Conservation (phyloP, 2,113 vertebrate genomes). For the Antidorcas marsupialis region DNA sequence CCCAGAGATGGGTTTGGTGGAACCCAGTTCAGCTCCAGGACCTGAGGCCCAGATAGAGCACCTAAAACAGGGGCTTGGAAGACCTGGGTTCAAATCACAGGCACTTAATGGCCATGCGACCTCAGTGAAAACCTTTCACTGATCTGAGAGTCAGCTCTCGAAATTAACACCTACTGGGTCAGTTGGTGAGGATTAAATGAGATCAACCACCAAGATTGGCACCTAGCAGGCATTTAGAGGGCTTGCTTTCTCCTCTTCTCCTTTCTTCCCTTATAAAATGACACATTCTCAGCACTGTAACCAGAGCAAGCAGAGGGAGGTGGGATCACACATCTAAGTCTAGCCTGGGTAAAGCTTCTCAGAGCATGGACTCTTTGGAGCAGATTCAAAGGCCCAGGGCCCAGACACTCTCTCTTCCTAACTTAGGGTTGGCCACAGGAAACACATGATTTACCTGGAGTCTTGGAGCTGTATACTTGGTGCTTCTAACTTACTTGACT, state of each 20-base stretch:
- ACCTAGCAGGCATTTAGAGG: not conserved
- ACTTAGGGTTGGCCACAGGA: not conserved
- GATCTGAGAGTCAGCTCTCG: not conserved
- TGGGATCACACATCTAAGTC: not conserved
- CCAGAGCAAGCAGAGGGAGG: not conserved
- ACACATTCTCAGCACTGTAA: not conserved
- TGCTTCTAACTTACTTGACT: not conserved
- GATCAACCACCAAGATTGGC: not conserved
- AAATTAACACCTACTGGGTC: not conserved
- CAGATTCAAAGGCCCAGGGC: not conserved
- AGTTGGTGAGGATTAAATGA: not conserved
- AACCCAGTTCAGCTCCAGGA: not conserved
- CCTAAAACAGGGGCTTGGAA: not conserved
- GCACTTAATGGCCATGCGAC: not conserved
- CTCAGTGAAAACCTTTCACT: not conserved
- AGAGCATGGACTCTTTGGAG: not conserved
- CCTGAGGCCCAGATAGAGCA: not conserved
- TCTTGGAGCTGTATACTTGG: not conserved
- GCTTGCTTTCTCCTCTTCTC: not conserved
- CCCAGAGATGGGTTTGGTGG: not conserved
- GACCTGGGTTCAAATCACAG: not conserved
- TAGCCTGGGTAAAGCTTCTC: not conserved
- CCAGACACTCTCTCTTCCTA: not conserved
- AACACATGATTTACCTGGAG: not conserved
- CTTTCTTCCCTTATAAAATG: not conserved